phyloP scores from a whole-genome alignment of 1,140 invertebrate species.

The Adoxophyes honmai region DNA sequence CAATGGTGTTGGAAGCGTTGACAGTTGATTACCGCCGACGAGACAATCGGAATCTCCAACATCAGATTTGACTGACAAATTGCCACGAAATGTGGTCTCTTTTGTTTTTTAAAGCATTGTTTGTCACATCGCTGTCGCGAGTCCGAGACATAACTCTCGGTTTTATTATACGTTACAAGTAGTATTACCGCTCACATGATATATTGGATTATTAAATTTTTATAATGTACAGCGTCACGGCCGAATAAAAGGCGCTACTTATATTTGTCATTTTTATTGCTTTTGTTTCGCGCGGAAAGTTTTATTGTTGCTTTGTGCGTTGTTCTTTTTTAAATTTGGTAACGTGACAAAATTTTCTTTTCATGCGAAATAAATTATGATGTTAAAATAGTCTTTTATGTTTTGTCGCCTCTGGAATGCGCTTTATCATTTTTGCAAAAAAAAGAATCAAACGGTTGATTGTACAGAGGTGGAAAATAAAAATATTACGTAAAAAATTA shows the following conservation, averaged over 20 bases:
- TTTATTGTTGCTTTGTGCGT: constrained; percentile 11
- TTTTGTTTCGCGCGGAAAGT: constrained; percentile 36
- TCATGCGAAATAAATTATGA: background rate
- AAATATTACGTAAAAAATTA: background rate
- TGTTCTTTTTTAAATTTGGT: background rate
- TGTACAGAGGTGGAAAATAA: background rate
- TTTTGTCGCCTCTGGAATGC: background rate
- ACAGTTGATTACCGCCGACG: constrained; percentile 42
- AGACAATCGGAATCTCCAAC: constrained; percentile 41
- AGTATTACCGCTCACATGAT: constrained; percentile 41
- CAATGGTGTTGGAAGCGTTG: constrained; percentile 46
- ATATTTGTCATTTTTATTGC: constrained; percentile 50
- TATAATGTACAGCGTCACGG: constrained; percentile 40
- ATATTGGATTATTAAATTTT: constrained; percentile 41
- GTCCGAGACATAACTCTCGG: background rate
- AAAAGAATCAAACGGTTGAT: background rate
- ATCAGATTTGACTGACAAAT: constrained; percentile 49
- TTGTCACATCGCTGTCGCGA: constrained; percentile 15
- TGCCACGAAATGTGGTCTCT: constrained; percentile 21
- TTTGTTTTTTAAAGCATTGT: constrained; percentile 32
- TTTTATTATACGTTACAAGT: constrained; percentile 34
- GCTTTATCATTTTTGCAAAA: background rate
- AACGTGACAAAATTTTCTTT: constrained; percentile 3
- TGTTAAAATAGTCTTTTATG: constrained; percentile 6
- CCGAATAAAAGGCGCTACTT: constrained; percentile 40